phyloP scores from a whole-genome alignment of 2,113 vertebrate species.

The Syngnathus typhle region DNA sequence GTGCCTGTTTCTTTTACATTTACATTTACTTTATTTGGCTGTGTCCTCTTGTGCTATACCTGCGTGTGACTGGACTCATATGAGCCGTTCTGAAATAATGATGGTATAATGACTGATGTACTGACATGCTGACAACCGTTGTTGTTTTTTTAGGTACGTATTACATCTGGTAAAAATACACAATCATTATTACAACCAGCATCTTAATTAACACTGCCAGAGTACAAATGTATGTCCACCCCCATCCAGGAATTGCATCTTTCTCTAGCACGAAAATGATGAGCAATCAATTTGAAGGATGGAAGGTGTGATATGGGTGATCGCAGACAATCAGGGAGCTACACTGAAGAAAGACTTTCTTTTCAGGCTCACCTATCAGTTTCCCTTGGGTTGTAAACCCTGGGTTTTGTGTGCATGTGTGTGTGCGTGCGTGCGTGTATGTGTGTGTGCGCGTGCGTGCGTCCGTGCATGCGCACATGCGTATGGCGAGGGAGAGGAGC shows the following conservation, averaged over 20 bases:
- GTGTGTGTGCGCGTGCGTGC: conserved; percentile 2
- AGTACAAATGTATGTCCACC: conserved; percentile 34
- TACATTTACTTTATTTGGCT: no score
- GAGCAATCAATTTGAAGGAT: conserved; percentile 63
- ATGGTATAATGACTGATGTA: no score
- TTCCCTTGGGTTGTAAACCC: conserved; percentile 28
- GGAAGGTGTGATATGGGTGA: conserved; percentile 45
- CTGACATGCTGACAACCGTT: no score
- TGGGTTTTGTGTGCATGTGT: conserved; percentile 1
- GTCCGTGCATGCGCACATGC: not conserved
- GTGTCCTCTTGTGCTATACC: no score
- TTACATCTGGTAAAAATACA: no score
- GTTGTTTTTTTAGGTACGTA: no score
- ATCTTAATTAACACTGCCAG: conserved; percentile 52
- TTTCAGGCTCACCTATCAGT: conserved; percentile 25
- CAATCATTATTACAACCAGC: conserved; percentile 29
- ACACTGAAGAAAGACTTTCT: conserved; percentile 36
- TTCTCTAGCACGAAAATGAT: conserved; percentile 62
- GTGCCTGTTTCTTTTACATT: no score
- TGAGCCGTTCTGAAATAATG: no score
- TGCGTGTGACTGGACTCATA: no score
- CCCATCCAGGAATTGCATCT: conserved; percentile 54
- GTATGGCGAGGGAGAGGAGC: not conserved
- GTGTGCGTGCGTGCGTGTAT: not conserved
- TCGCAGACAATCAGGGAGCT: conserved; percentile 49